Conservation (phyloP, 2,888 invertebrate species). For the Drosophila kambysellisi region DNA sequence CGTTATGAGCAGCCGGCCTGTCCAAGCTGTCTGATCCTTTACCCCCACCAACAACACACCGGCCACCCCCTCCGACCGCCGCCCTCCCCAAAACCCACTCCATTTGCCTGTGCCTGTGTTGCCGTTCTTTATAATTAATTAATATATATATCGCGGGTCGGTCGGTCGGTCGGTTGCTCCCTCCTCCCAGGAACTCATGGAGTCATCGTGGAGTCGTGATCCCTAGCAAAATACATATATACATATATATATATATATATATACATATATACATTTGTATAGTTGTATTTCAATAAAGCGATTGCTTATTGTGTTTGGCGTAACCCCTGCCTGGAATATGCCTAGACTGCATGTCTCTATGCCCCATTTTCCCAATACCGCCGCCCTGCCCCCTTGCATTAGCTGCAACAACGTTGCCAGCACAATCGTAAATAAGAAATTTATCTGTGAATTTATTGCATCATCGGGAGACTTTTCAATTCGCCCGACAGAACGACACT, state of each 20-base stretch:
- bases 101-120: constrained; percentile 5
- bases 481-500: constrained; percentile 34
- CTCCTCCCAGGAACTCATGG: constrained; percentile 11
- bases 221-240: constrained; percentile 9
- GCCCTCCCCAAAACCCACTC: not conserved
- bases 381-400: not conserved
- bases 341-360: constrained; percentile 67
- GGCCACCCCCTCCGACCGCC: no score
- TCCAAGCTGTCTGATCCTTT: constrained; percentile 8
- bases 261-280: not conserved
- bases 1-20: constrained; percentile 64
- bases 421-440: constrained; percentile 79
- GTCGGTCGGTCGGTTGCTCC: constrained; percentile 29
- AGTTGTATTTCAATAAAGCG: constrained; percentile 20
- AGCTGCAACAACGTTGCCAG: constrained; percentile 20
- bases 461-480: constrained; percentile 77
- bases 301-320: not conserved
- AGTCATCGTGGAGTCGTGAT: constrained; percentile 39
- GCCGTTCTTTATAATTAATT: constrained; percentile 69
- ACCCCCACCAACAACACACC: constrained; percentile 1
- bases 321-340: constrained; percentile 10
- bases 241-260: no score
- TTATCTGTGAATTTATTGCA: constrained; percentile 82
- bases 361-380: not conserved
- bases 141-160: constrained; percentile 59